Percentiles rank a stretch among this genome's conserved stretches.
These are phyloP conservation scores for Microtus pennsylvanicus DNA, from an alignment of 2,113 vertebrate genomes.

Conservation along the genomic window DNA sequence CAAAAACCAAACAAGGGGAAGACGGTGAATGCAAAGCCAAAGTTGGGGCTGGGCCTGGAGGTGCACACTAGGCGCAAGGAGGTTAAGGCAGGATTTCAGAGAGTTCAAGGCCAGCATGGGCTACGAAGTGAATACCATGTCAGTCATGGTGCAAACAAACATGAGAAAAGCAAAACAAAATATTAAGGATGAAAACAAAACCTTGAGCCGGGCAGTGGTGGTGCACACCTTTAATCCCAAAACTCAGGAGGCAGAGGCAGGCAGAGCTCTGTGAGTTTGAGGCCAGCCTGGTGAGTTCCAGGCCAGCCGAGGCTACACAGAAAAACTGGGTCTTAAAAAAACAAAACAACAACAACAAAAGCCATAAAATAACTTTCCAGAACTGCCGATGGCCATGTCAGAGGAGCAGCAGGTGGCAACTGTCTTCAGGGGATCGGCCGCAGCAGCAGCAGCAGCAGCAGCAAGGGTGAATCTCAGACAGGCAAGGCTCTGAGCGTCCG, in stretches of 20 bases:
- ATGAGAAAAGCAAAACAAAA: not conserved
- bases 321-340: not conserved
- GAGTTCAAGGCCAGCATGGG: not conserved
- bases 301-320: not conserved
- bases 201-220: no score
- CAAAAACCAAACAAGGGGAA: not conserved
- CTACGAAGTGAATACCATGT: not conserved
- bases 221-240: not conserved
- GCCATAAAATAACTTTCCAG: not conserved
- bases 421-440: not conserved
- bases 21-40: not conserved
- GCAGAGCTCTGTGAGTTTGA: not conserved
- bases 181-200: not conserved
- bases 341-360: not conserved
- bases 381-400: not conserved
- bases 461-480: not conserved
- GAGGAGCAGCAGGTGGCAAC: not conserved
- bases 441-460: not conserved
- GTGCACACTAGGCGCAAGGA: no score
- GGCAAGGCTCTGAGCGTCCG: not conserved
- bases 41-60: not conserved
- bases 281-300: not conserved
- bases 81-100: not conserved
- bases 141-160: not conserved
- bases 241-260: not conserved